Base-by-base conservation (phyloP, 1,140 invertebrate genomes). In the Aphaenogaster rudis region DNA sequence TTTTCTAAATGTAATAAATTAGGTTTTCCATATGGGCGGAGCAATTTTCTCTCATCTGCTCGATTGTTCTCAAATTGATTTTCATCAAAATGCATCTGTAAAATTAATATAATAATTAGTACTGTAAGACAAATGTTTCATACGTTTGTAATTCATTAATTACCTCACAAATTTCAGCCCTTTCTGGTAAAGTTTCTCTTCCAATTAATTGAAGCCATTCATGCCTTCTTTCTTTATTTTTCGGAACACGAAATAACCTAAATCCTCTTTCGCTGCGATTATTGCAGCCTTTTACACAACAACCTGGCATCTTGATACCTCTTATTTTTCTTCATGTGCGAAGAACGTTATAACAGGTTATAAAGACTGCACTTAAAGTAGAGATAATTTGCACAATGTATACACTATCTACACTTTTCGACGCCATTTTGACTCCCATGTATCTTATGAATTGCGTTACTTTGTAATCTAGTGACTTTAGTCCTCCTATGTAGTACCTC, bases 101-200 rank as follows among this genome's bases (percentile, higher is more conserved):
- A 71, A 48, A 71, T 71, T 48, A 3, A 71, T 50, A 1, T 45
- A 69, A 50, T 71, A n/a, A 71, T 71, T 71, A 69, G 21, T 21
- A 21, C 21, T 21, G 21, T 21, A 21, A 21, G 21, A 21, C 21
- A 21, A 21, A 21, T 21, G 21, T 21, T 21, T 21, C 21, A 21
- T 21, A 21, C 21, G 21, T 21, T 21, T 21, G 21, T 21, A 21
- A 21, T 21, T 21, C 21, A 21, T 21, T 21, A 21, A 21, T 21
- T 21, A 21, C 21, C 21, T 21, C 21, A 21, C 21, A 21, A 21
- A 21, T 21, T 21, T 21, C 21, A 21, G 21, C 21, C 21, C 21
- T 21, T 21, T 21, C 21, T 21, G 21, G 21, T 21, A 21, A 21
- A 21, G 21, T 21, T 21, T 21, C 21, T 21, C 21, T 21, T 21